These are phyloP conservation scores for Pheosia tremula DNA, from an alignment of 2,888 invertebrate species.

Conservation along the genomic window DNA sequence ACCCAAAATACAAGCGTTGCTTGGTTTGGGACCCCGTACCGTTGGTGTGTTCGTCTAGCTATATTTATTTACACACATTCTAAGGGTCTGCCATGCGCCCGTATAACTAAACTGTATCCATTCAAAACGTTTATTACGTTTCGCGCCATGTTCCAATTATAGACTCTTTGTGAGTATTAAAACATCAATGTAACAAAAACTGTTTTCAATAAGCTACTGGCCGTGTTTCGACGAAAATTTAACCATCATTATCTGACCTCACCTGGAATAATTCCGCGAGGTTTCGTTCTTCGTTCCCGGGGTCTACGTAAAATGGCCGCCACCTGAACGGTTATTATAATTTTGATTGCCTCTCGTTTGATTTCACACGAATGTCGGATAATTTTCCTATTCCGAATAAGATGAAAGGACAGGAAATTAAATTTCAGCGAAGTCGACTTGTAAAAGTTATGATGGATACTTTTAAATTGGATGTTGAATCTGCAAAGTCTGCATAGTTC, in stretches of 20 bases:
- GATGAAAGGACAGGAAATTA: constrained; percentile 67
- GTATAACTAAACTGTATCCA: not conserved
- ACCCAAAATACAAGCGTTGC: no score
- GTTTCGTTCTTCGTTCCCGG: constrained; percentile 13
- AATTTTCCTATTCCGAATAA: constrained; percentile 52
- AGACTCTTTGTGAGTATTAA: constrained; percentile 11
- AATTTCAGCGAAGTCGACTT: constrained; percentile 43
- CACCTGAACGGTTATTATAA: constrained; percentile 65
- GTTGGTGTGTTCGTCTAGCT: no score
- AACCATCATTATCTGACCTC: constrained; percentile 31
- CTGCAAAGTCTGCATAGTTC: constrained; percentile 13
- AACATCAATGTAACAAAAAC: constrained; percentile 37
- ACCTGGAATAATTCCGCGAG: constrained; percentile 3
- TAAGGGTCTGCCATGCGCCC: not conserved
- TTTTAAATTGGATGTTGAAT: constrained; percentile 6
- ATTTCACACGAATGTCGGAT: constrained; percentile 41
- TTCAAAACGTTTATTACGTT: not conserved
- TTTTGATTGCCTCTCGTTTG: constrained; percentile 65
- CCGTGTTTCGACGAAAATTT: constrained; percentile 40
- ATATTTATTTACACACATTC: no score
- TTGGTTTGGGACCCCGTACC: no score
- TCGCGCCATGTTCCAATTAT: not conserved
- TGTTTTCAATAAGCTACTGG: constrained; percentile 35
- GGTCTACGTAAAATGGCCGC: constrained; percentile 38
- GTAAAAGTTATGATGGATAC: constrained; percentile 8